These are phyloP conservation scores for Malurus leucopterus DNA, from an alignment of 2,797 vertebrate genomes.

Conservation along the genomic window DNA sequence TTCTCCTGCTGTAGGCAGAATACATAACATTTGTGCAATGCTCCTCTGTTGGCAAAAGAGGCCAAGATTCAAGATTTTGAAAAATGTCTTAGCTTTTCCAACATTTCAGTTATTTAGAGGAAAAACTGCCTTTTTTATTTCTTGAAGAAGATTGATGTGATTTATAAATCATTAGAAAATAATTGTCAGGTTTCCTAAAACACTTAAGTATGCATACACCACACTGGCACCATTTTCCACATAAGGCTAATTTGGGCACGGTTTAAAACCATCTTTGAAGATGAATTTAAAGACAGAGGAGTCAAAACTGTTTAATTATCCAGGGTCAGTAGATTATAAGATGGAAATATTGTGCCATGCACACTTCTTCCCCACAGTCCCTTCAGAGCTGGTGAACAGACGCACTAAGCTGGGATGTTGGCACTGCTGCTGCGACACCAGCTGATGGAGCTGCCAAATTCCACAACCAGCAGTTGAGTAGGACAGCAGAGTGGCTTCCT, in stretches of 20 bases:
- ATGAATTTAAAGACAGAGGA: neutral
- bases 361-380: neutral
- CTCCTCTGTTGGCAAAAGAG: conserved; percentile 25
- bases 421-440: neutral
- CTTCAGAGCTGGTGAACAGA: neutral
- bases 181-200: neutral
- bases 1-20: conserved; percentile 53
- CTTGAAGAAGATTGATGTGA: neutral
- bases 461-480: neutral
- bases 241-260: neutral
- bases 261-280: neutral
- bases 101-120: conserved; percentile 14
- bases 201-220: neutral
- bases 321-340: neutral
- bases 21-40: neutral
- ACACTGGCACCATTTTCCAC: neutral
- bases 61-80: conserved; percentile 6
- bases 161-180: neutral
- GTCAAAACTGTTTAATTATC: neutral
- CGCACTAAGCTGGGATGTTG: neutral
- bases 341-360: neutral
- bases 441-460: neutral
- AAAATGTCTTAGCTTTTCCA: conserved; percentile 4
- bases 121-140: neutral
- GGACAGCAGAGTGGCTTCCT: neutral